phyloP scores from a whole-genome alignment of 2,113 vertebrate genomes.

The Myanophis thanlyinensis region DNA sequence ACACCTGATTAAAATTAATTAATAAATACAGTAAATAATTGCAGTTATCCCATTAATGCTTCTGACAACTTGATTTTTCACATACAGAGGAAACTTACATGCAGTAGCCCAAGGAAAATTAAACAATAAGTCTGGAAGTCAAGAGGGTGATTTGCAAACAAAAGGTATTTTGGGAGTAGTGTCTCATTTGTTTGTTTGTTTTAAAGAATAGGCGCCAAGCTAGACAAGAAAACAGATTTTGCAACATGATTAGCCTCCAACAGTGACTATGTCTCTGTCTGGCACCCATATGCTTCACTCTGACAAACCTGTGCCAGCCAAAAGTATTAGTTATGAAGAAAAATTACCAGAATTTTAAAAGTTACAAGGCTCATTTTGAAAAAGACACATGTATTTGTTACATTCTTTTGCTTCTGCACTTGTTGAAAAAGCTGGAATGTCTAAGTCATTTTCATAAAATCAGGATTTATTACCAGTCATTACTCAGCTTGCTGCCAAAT shows the following conservation, averaged over 20 bases:
- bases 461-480: neutral
- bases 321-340: neutral
- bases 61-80: neutral
- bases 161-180: neutral
- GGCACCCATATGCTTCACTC: neutral
- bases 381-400: neutral
- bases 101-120: neutral
- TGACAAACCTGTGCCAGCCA: neutral
- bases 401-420: neutral
- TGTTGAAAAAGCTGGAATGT: neutral
- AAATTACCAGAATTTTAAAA: slow-evolving; percentile 17
- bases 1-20: neutral
- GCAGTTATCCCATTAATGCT: neutral
- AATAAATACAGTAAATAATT: neutral
- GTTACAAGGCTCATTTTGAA: slow-evolving; percentile 1
- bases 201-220: neutral
- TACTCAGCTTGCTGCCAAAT: neutral
- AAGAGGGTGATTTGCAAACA: neutral
- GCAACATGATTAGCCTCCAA: slow-evolving; percentile 10
- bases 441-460: slow-evolving; percentile 18
- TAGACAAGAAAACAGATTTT: slow-evolving; percentile 20
- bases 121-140: neutral
- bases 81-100: neutral
- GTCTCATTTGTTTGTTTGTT: neutral
- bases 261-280: neutral